Evolutionary conservation across 2,113 vertebrate species (phyloP).

Genomic region (Podiceps cristatus): DNA sequence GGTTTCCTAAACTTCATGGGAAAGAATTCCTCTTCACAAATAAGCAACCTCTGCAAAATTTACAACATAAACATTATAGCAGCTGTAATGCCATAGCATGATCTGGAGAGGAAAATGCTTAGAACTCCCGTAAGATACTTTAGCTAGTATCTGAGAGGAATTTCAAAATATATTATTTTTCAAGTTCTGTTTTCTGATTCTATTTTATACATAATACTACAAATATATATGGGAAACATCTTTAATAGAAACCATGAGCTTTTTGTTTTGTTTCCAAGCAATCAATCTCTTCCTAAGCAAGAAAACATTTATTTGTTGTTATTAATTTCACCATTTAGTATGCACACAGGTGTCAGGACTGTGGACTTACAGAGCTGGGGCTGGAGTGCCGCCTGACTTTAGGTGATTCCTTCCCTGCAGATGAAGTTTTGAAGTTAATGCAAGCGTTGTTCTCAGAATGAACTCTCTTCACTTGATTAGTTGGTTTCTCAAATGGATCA

Average conservation of each 20-base stretch:
- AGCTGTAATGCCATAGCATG: background rate
- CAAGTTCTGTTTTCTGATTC: background rate
- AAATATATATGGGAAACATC: background rate
- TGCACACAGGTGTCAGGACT: rapidly evolving
- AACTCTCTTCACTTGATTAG: conserved; percentile 94
- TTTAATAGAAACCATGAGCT: background rate
- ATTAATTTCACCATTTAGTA: background rate
- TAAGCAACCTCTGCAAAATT: background rate
- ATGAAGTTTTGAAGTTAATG: conserved; percentile 90
- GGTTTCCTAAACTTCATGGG: background rate
- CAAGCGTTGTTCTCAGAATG: conserved; percentile 97
- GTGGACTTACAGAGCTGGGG: conserved; percentile 91
- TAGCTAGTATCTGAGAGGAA: background rate
- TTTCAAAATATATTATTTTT: background rate
- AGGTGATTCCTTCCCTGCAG: conserved; percentile 90
- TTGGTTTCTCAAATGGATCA: conserved; percentile 92
- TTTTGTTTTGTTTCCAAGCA: background rate
- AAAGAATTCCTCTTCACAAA: background rate
- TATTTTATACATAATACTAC: background rate
- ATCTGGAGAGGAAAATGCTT: background rate
- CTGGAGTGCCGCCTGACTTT: conserved; percentile 94
- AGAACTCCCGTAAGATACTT: background rate
- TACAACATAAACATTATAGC: background rate
- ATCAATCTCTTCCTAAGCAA: background rate
- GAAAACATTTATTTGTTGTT: background rate